Conservation (phyloP, 2,888 invertebrate genomes). For the Harpalus rubripes region DNA sequence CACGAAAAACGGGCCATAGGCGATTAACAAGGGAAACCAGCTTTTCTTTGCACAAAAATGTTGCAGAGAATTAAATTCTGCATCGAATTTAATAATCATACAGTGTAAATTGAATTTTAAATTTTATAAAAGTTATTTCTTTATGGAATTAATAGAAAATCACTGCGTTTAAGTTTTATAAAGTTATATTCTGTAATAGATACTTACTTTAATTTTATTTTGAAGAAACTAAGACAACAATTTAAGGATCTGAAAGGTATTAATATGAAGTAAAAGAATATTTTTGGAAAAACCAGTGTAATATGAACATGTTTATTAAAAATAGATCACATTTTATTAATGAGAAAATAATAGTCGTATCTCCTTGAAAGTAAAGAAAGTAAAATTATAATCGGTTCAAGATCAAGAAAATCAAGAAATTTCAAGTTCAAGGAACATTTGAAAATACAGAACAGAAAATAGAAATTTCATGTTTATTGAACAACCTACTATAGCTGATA, state of each 20-base stretch:
- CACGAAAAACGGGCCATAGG: too few species aligned
- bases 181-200: too few species aligned
- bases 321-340: background rate
- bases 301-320: background rate
- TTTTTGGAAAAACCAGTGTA: background rate
- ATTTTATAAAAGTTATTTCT: too few species aligned
- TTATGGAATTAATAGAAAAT: too few species aligned
- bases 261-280: background rate
- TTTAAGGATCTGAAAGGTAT: background rate
- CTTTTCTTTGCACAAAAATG: too few species aligned
- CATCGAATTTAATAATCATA: too few species aligned
- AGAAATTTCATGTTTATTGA: background rate
- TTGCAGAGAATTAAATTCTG: too few species aligned
- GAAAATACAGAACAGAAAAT: background rate
- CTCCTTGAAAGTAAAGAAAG: conserved; percentile 9
- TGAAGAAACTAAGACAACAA: too few species aligned
- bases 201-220: too few species aligned
- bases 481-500: background rate
- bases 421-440: conserved; percentile 13
- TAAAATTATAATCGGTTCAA: background rate
- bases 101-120: too few species aligned
- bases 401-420: conserved; percentile 9
- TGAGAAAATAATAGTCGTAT: background rate
- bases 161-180: too few species aligned
- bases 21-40: too few species aligned